These are phyloP conservation scores for Oryzias sinensis DNA, from an alignment of 2,797 vertebrate species.

Conservation along the genomic window DNA sequence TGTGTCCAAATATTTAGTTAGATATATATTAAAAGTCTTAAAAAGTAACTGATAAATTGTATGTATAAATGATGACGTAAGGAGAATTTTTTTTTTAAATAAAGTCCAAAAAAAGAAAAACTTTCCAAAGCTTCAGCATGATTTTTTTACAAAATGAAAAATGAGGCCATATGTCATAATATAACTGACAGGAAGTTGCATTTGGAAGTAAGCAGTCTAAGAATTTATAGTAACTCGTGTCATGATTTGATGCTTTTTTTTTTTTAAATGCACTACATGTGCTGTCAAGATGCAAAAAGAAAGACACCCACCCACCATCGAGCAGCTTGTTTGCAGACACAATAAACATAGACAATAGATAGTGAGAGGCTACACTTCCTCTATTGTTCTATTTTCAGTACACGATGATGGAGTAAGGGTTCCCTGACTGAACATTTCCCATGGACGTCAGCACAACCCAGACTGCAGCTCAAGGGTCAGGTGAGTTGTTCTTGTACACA, in stretches of 20 bases:
- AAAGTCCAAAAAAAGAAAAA: too few relatives aligned
- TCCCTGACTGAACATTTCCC: constrained; percentile 50
- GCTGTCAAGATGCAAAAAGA: constrained; percentile 61
- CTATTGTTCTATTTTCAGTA: constrained; percentile 8
- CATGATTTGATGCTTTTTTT: constrained; percentile 30
- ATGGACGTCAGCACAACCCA: constrained; percentile 29
- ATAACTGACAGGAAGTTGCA: constrained; percentile 36
- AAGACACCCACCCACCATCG: constrained; percentile 34
- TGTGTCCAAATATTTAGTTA: too few relatives aligned
- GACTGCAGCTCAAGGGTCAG: constrained; percentile 44
- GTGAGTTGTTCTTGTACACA: constrained; percentile 42
- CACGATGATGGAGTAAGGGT: constrained; percentile 26
- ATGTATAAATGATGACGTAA: too few relatives aligned
- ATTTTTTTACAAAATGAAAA: background rate
- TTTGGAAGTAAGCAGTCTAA: constrained; percentile 22
- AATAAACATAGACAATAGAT: constrained; percentile 14
- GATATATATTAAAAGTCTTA: too few relatives aligned
- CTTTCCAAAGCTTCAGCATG: too few relatives aligned
- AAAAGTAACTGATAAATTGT: too few relatives aligned
- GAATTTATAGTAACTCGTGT: constrained; percentile 41
- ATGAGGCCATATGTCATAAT: constrained; percentile 15
- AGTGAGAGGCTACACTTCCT: constrained; percentile 18
- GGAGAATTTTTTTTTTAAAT: too few relatives aligned
- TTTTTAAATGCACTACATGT: constrained; percentile 57
- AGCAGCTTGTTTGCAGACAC: background rate